Evolutionary conservation across 2,113 vertebrate species (phyloP).

Genomic region (Petrocephalus microphthalmus): DNA sequence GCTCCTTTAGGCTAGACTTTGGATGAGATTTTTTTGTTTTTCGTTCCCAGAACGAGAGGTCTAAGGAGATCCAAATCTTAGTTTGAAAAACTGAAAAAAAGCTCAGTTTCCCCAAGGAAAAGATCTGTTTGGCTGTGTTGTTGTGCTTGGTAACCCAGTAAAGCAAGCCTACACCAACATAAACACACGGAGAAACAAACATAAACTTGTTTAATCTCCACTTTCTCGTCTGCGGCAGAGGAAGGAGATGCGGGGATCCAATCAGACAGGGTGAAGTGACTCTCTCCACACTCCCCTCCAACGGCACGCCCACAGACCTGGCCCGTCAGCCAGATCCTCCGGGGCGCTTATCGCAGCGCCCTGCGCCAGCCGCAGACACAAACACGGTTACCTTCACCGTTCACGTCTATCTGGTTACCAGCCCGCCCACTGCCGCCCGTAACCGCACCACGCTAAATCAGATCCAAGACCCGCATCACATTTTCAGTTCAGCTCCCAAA

Average conservation of each 20-base stretch:
- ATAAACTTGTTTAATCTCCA: slow-evolving; percentile 20
- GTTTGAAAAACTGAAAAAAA: slow-evolving; percentile 2
- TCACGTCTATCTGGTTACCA: not conserved
- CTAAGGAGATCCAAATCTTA: not conserved
- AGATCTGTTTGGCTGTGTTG: slow-evolving; percentile 15
- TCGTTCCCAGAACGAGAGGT: not conserved
- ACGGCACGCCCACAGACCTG: not conserved
- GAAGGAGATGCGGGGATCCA: slow-evolving; percentile 15
- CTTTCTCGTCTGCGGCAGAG: slow-evolving; percentile 9
- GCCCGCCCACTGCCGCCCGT: not conserved
- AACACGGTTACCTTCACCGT: slow-evolving; percentile 3
- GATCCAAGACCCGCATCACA: not conserved
- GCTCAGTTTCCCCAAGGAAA: not conserved
- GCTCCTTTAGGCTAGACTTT: not conserved
- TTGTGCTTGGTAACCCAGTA: slow-evolving; percentile 23
- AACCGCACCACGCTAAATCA: not conserved
- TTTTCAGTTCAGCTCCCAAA: not conserved
- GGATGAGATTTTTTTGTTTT: not conserved
- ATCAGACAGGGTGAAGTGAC: slow-evolving; percentile 5
- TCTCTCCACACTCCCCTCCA: slow-evolving; percentile 9
- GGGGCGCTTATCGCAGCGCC: not conserved
- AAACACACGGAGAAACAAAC: slow-evolving; percentile 4
- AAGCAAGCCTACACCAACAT: slow-evolving; percentile 18
- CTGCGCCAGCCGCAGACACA: not conserved
- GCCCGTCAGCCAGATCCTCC: slow-evolving; percentile 3